These are phyloP conservation scores for Agapostemon virescens DNA, from an alignment of 2,888 invertebrate genomes.

Conservation along the genomic window DNA sequence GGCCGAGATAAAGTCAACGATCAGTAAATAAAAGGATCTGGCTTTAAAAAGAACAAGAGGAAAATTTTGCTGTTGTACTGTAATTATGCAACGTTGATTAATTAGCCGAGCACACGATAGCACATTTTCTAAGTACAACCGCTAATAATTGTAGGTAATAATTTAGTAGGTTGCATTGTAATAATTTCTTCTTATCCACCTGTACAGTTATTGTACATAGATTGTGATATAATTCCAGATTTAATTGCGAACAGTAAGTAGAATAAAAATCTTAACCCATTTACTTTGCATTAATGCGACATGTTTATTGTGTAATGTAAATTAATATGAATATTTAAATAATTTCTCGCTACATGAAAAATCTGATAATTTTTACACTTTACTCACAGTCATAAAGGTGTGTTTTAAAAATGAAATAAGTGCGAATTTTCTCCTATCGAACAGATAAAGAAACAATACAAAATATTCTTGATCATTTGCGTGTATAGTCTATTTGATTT, in stretches of 20 bases:
- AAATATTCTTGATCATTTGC: neutral
- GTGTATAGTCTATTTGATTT: neutral
- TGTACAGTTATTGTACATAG: neutral
- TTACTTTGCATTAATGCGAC: neutral
- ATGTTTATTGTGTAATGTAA: neutral
- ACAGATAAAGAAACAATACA: neutral
- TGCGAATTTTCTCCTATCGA: neutral
- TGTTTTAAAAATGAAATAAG: neutral
- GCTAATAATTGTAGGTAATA: too few relatives aligned
- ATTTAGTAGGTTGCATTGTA: neutral
- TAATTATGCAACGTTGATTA: neutral
- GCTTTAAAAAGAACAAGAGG: neutral
- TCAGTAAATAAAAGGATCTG: constrained; percentile 6
- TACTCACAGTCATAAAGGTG: neutral
- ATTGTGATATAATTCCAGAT: neutral
- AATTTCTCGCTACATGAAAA: neutral
- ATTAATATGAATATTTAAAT: neutral
- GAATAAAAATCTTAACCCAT: neutral
- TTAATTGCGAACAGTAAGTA: neutral
- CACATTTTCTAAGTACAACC: too few relatives aligned
- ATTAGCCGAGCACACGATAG: neutral
- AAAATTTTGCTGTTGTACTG: neutral
- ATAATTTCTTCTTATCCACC: neutral
- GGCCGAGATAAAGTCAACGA: constrained; percentile 2
- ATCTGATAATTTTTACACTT: neutral